These are phyloP conservation scores for Apamea crenata DNA, from an alignment of 2,888 invertebrate species.

Conservation along the genomic window DNA sequence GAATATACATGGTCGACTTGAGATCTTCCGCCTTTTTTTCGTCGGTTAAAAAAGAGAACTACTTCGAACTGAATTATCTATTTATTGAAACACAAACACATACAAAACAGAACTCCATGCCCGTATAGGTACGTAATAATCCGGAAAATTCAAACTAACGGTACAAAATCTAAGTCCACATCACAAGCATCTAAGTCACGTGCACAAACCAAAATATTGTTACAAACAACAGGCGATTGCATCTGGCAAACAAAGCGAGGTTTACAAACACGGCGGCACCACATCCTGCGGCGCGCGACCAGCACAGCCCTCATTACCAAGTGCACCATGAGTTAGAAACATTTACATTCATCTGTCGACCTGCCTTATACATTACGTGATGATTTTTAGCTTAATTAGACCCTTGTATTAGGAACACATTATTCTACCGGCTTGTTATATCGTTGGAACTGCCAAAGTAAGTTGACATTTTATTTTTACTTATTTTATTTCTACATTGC, in stretches of 20 bases:
- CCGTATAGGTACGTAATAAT: constrained; percentile 10
- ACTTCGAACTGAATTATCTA: background rate
- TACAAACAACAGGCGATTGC: constrained; percentile 38
- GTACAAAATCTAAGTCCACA: background rate
- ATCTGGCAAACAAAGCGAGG: constrained; percentile 46
- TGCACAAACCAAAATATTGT: constrained; percentile 45
- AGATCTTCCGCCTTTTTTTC: no score
- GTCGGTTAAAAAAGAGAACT: background rate
- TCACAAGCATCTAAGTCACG: constrained; percentile 45
- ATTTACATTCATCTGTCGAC: background rate
- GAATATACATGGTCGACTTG: no score
- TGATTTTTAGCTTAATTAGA: background rate
- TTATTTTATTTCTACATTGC: background rate
- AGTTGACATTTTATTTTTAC: constrained; percentile 14
- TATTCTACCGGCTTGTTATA: background rate
- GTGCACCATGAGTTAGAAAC: constrained; percentile 28
- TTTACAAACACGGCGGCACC: constrained; percentile 57
- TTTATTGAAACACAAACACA: background rate
- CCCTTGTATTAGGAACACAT: background rate
- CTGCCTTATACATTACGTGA: background rate
- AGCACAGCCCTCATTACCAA: constrained; percentile 20
- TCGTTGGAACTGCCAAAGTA: constrained; percentile 30
- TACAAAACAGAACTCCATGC: background rate
- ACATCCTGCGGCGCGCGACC: constrained; percentile 41
- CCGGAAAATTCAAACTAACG: background rate